A percentile compares a stretch with the other conserved stretches of the same genome.
Evolutionary conservation across 2,797 vertebrate species (phyloP).

Genomic region (Telmatherina bonti): DNA sequence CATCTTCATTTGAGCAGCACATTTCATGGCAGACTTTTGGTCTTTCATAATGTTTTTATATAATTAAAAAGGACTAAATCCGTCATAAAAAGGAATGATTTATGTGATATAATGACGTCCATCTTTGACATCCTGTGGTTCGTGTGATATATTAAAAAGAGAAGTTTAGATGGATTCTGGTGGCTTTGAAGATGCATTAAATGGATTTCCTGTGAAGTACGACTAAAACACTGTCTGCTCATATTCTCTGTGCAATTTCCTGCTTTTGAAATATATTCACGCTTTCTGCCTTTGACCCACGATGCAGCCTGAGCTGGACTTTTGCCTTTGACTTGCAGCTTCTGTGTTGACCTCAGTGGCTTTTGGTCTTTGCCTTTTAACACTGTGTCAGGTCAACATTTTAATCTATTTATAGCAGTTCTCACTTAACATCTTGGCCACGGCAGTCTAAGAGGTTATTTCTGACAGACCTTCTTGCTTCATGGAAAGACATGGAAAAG

Average conservation of each 20-base stretch:
- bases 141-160: background rate
- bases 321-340: constrained; percentile 12
- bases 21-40: background rate
- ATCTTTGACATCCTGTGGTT: background rate
- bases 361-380: constrained; percentile 51
- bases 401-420: constrained; percentile 68
- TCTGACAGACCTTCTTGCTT: constrained; percentile 41
- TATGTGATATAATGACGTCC: background rate
- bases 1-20: background rate
- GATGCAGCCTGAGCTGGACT: constrained; percentile 1
- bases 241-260: constrained; percentile 5
- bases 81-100: constrained; percentile 7
- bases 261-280: constrained; percentile 10
- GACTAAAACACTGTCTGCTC: background rate
- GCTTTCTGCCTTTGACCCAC: constrained; percentile 1
- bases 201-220: background rate
- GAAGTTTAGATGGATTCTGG: background rate
- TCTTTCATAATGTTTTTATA: background rate
- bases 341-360: constrained; percentile 28
- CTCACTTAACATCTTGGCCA: constrained; percentile 57
- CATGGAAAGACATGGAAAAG: constrained; percentile 37
- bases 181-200: constrained; percentile 10
- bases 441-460: constrained; percentile 54
- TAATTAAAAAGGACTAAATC: background rate
- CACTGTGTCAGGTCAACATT: constrained; percentile 42